Evolutionary conservation across 2,888 invertebrate genomes (phyloP).

Genomic region (Eristalinus aeneus): DNA sequence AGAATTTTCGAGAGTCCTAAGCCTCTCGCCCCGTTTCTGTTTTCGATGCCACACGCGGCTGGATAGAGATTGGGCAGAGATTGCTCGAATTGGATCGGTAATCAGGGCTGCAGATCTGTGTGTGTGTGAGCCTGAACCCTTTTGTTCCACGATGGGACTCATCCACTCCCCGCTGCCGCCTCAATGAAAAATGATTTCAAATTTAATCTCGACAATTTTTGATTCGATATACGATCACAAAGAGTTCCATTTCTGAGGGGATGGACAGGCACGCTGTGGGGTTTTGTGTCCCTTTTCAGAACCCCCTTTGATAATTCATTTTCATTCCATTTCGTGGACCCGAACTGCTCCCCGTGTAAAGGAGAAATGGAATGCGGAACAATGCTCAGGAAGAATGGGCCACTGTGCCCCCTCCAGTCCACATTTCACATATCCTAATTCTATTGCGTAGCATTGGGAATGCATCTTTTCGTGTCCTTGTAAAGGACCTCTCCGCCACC

Average conservation of each 20-base stretch:
- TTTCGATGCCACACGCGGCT: too few species aligned
- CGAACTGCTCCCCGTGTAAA: neutral
- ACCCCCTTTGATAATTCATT: constrained; percentile 60
- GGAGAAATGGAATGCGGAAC: constrained; percentile 16
- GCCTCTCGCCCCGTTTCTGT: neutral
- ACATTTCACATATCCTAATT: constrained; percentile 23
- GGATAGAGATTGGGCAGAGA: constrained; percentile 17
- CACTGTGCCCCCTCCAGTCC: neutral
- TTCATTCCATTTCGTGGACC: constrained; percentile 32
- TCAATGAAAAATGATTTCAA: constrained; percentile 40
- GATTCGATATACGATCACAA: constrained; percentile 32
- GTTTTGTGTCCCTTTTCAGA: constrained; percentile 35
- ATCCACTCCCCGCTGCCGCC: neutral
- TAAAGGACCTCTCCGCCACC: neutral
- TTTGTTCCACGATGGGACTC: constrained; percentile 51
- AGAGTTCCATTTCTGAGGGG: neutral
- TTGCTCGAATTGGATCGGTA: constrained; percentile 14
- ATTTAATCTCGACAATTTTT: constrained; percentile 62
- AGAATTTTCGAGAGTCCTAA: constrained; percentile 50
- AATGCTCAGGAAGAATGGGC: neutral
- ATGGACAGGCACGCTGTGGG: neutral
- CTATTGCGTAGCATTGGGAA: constrained; percentile 36
- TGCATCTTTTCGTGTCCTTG: constrained; percentile 28
- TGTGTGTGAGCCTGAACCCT: constrained; percentile 32
- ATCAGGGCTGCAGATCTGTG: constrained; percentile 48